Evolutionary conservation across 2,888 invertebrate genomes (phyloP).

Genomic region (Pyrgus malvae): DNA sequence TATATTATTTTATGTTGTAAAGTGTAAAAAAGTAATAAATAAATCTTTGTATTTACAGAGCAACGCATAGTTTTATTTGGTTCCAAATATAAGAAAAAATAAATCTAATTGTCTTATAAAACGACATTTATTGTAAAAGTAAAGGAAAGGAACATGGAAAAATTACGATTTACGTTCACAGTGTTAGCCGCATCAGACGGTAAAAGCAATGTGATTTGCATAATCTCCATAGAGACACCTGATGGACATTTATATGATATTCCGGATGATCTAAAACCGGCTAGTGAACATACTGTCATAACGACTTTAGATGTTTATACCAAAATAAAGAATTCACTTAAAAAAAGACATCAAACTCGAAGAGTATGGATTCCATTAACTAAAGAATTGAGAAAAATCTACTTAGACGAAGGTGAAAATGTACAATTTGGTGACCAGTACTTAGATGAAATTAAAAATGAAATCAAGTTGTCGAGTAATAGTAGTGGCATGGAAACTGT

Average conservation of each 20-base stretch:
- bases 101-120: not conserved
- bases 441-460: constrained; percentile 4
- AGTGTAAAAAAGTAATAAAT: too few relatives aligned
- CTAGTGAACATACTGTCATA: constrained; percentile 16
- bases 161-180: not conserved
- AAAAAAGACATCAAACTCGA: constrained; percentile 26
- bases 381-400: constrained; percentile 9
- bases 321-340: constrained; percentile 20
- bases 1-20: too few relatives aligned
- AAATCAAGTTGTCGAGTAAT: not conserved
- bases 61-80: too few relatives aligned
- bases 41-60: too few relatives aligned
- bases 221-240: not conserved
- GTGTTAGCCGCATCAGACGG: not conserved
- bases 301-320: not conserved
- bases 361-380: constrained; percentile 18
- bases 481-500: not conserved
- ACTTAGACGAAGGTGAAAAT: constrained; percentile 27
- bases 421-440: constrained; percentile 25
- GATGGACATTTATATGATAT: not conserved
- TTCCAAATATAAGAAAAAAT: too few relatives aligned
- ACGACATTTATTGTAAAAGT: not conserved
- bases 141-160: not conserved
- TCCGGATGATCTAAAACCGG: not conserved
- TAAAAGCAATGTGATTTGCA: not conserved